Evolutionary conservation across 2,113 vertebrate species (phyloP).

Genomic region (Nothoprocta perdicaria): DNA sequence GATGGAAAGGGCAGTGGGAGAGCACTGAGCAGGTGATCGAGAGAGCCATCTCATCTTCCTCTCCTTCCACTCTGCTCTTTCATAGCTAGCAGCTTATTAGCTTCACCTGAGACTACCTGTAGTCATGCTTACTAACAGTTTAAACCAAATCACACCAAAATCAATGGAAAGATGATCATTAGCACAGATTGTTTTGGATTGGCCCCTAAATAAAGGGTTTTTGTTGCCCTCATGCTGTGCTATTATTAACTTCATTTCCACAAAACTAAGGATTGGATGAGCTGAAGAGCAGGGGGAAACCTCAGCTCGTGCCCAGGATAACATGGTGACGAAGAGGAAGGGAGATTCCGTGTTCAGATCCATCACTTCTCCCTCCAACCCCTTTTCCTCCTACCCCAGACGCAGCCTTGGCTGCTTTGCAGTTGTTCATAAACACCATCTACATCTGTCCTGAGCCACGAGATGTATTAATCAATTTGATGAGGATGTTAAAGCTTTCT

Average conservation of each 20-base stretch:
- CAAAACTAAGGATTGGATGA: neutral
- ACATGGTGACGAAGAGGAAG: neutral
- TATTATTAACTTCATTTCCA: neutral
- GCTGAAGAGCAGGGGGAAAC: neutral
- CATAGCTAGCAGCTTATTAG: neutral
- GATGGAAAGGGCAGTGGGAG: neutral
- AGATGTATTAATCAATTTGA: conserved; percentile 84
- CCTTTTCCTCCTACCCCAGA: conserved; percentile 16
- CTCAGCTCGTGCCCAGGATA: neutral
- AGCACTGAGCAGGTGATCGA: neutral
- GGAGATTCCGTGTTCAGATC: conserved; percentile 6
- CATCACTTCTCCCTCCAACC: neutral
- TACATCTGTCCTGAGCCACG: conserved; percentile 72
- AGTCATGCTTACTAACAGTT: neutral
- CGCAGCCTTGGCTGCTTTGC: conserved; percentile 35
- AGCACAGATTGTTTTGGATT: neutral
- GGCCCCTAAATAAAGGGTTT: neutral
- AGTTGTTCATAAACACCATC: conserved; percentile 71
- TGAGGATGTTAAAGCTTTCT: conserved; percentile 83
- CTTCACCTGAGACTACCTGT: neutral
- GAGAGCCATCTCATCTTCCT: neutral
- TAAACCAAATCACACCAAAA: neutral
- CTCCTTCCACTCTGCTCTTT: neutral
- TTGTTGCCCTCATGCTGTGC: neutral
- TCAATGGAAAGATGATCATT: neutral